These are phyloP conservation scores for Siniperca obscura DNA, from an alignment of 2,797 vertebrate genomes.

Conservation along the genomic window DNA sequence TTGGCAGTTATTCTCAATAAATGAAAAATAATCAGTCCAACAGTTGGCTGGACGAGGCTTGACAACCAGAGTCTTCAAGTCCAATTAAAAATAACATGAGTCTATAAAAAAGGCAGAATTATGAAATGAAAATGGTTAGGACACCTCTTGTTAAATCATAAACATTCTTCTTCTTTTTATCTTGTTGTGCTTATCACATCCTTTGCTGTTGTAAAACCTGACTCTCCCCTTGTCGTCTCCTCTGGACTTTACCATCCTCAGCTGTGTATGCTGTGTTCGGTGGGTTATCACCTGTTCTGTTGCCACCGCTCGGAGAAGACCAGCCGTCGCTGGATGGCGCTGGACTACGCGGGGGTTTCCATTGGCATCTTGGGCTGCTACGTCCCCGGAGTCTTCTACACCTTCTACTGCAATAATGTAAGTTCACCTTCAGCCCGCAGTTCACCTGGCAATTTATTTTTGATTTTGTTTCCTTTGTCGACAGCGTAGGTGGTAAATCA, in stretches of 20 bases:
- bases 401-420: conserved; percentile 96
- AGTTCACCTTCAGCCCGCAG: conserved; percentile 60
- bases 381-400: conserved; percentile 96
- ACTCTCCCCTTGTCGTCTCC: not conserved
- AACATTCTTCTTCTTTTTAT: conserved; percentile 17
- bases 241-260: conserved; percentile 57
- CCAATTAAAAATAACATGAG: conserved; percentile 8
- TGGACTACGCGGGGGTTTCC: conserved; percentile 95
- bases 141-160: not conserved
- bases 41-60: conserved; percentile 12
- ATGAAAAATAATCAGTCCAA: conserved; percentile 26
- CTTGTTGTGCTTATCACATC: not conserved
- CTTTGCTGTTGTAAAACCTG: not conserved
- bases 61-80: conserved; percentile 11
- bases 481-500: not conserved
- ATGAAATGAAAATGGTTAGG: not conserved
- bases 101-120: not conserved
- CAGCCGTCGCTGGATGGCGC: conserved; percentile 95
- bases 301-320: conserved; percentile 98
- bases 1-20: conserved; percentile 25
- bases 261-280: conserved; percentile 97
- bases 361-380: conserved; percentile 97
- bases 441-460: not conserved
- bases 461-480: too few species aligned
- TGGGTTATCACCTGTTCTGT: conserved; percentile 95